Percentiles rank a stretch among this genome's conserved stretches.
Conservation (phyloP, 2,113 vertebrate species). For the Chloroceryle aenea region DNA sequence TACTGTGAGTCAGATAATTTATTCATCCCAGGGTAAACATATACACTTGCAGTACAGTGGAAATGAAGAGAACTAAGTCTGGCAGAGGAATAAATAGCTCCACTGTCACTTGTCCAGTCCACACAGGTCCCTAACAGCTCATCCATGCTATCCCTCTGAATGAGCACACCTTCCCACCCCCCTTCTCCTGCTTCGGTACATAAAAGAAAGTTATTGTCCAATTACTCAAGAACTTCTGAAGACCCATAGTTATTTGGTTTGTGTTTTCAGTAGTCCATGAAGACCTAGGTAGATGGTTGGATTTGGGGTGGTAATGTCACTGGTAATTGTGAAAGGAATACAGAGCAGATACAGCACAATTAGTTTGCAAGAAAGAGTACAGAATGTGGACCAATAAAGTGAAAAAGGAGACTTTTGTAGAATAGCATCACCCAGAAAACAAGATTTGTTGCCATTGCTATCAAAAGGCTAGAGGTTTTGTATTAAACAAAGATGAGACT, state of each 20-base stretch:
- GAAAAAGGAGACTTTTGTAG: neutral
- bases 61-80: neutral
- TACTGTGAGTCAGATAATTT: conserved; percentile 44
- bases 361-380: fast-evolving
- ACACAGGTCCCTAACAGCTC: neutral
- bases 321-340: neutral
- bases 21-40: conserved; percentile 49
- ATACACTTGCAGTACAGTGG: neutral
- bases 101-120: neutral
- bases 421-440: neutral
- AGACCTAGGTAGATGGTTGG: neutral
- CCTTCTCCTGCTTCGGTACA: neutral
- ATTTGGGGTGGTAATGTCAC: neutral
- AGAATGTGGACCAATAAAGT: neutral
- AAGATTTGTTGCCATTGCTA: neutral
- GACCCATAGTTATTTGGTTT: neutral
- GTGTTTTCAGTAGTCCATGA: neutral
- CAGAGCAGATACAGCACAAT: neutral
- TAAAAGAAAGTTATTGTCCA: neutral
- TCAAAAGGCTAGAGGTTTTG: neutral
- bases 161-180: fast-evolving
- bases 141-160: neutral
- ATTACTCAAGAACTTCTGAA: neutral
- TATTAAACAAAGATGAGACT: neutral
- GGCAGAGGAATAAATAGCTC: conserved; percentile 47